Evolutionary conservation across 2,888 invertebrate genomes (phyloP).

Genomic region (Drosophila paranaensis): DNA sequence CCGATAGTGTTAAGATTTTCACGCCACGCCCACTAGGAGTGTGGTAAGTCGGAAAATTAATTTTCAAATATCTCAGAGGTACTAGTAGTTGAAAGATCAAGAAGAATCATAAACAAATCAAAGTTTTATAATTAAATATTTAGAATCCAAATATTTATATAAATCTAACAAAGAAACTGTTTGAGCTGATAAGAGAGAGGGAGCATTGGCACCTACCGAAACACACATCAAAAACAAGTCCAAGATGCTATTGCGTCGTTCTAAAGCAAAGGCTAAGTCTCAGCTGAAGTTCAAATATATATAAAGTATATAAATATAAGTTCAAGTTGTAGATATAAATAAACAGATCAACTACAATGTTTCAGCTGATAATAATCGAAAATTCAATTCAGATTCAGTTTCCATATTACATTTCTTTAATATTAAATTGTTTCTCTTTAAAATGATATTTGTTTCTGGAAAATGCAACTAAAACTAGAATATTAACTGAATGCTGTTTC

Average conservation of each 20-base stretch:
- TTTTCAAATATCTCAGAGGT: no score
- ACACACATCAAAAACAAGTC: background rate
- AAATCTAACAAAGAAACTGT: background rate
- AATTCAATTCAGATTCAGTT: background rate
- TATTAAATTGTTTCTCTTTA: background rate
- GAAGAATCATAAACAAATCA: no score
- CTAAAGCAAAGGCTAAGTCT: background rate
- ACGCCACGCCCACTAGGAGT: no score
- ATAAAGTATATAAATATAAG: background rate
- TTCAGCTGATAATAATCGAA: background rate
- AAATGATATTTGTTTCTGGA: slow-evolving; percentile 31
- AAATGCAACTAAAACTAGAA: slow-evolving; percentile 50
- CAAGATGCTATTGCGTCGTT: slow-evolving; percentile 1
- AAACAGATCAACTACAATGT: background rate
- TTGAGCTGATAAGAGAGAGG: background rate
- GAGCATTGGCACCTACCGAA: background rate
- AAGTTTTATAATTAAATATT: no score
- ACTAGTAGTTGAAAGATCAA: no score
- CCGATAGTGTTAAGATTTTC: no score
- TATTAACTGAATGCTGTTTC: slow-evolving; percentile 27
- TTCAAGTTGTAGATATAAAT: no score
- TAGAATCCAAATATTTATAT: no score
- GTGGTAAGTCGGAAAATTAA: no score
- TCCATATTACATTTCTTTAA: slow-evolving; percentile 24
- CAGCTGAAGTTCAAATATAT: background rate